Conservation (phyloP, 2,113 vertebrate species). For the Rhodinocichla rosea region DNA sequence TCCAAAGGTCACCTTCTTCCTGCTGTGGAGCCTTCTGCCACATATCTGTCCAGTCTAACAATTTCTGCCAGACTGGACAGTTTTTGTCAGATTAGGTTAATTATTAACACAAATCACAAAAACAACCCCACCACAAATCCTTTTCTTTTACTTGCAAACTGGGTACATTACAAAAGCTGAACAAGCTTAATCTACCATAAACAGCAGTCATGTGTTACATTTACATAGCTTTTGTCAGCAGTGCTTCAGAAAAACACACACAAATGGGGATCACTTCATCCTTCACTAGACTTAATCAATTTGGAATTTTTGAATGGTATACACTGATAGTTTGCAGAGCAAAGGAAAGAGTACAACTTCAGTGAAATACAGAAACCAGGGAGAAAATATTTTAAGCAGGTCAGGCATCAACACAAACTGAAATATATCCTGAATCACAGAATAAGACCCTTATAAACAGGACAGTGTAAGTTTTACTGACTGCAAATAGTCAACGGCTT, state of each 20-base stretch:
- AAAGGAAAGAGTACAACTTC: not conserved
- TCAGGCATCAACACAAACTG: not conserved
- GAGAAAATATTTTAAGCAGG: not conserved
- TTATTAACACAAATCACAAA: conserved; percentile 26
- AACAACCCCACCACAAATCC: not conserved
- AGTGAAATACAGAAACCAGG: not conserved
- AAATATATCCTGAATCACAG: not conserved
- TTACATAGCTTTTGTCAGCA: conserved; percentile 18
- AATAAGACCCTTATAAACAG: not conserved
- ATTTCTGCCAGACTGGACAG: not conserved
- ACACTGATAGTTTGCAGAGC: not conserved
- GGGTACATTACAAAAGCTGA: not conserved
- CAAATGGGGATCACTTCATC: not conserved
- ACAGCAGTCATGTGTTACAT: not conserved
- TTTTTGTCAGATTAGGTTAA: conserved; percentile 22
- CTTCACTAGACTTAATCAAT: not conserved
- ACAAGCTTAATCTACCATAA: conserved; percentile 10
- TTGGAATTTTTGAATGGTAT: not conserved
- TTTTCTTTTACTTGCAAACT: conserved; percentile 1
- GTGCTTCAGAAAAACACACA: not conserved
- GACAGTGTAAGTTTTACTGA: not conserved
- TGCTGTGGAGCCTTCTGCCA: not conserved
- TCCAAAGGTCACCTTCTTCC: not conserved
- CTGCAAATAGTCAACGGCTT: not conserved
- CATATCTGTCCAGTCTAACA: not conserved